Evolutionary conservation across 1,140 invertebrate genomes (phyloP).

Genomic region (Tetramorium alpestre): DNA sequence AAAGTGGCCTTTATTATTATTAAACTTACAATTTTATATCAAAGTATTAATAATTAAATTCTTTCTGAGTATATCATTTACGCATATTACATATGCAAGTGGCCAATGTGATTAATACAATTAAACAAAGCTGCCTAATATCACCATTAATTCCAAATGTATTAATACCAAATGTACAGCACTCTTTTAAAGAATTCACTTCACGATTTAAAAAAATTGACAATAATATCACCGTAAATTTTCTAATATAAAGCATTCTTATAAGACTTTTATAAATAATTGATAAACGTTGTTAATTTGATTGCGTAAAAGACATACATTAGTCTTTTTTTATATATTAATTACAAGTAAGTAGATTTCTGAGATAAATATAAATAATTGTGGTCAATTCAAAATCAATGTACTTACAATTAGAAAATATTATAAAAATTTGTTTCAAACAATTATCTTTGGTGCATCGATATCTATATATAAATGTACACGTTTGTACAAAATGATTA

Average conservation of each 20-base stretch:
- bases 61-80: neutral
- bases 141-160: neutral
- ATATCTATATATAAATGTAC: neutral
- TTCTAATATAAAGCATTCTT: neutral
- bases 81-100: neutral
- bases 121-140: constrained; percentile 13
- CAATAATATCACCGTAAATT: neutral
- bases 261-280: neutral
- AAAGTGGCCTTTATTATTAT: neutral
- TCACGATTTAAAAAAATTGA: neutral
- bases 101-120: constrained; percentile 13
- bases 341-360: neutral
- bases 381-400: neutral
- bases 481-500: constrained; percentile 14
- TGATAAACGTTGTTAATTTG: neutral
- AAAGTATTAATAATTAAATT: neutral
- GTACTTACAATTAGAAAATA: neutral
- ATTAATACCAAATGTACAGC: neutral
- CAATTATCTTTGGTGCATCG: neutral
- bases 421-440: neutral
- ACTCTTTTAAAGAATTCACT: neutral
- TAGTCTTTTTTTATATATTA: neutral
- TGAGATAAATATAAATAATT: neutral
- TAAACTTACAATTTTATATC: neutral
- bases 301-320: neutral